phyloP scores from a whole-genome alignment of 2,888 invertebrate species.

The Limnephilus lunatus region DNA sequence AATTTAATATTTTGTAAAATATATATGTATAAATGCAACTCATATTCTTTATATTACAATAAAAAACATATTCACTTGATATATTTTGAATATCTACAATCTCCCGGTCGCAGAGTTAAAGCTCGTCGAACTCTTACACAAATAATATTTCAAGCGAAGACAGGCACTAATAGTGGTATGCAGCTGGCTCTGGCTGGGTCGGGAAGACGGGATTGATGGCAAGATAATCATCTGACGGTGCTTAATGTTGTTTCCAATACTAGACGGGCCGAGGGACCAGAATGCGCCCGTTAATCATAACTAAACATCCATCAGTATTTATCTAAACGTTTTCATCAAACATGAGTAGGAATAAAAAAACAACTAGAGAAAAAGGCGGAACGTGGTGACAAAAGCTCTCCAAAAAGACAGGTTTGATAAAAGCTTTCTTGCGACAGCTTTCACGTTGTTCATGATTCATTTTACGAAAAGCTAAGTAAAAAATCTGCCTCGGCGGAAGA shows the following conservation, averaged over 20 bases:
- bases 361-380: slow-evolving; percentile 2
- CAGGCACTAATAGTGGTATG: not conserved
- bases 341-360: slow-evolving; percentile 18
- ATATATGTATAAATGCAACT: no score
- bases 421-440: not conserved
- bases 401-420: not conserved
- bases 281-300: slow-evolving; percentile 61
- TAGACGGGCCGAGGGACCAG: slow-evolving; percentile 20
- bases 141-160: not conserved
- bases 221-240: slow-evolving; percentile 15
- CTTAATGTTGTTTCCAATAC: slow-evolving; percentile 48
- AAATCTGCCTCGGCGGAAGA: no score
- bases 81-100: not conserved
- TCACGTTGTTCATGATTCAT: no score
- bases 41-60: no score
- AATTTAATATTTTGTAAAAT: no score
- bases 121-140: not conserved
- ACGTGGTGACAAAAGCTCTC: slow-evolving; percentile 20
- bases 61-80: no score
- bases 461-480: no score
- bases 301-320: slow-evolving; percentile 63
- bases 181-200: not conserved
- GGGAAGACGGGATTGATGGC: not conserved
- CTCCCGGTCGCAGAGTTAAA: not conserved
- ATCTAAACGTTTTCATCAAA: slow-evolving; percentile 55